These are phyloP conservation scores for Bombus polaris DNA, from an alignment of 1,140 invertebrate genomes.

Conservation along the genomic window DNA sequence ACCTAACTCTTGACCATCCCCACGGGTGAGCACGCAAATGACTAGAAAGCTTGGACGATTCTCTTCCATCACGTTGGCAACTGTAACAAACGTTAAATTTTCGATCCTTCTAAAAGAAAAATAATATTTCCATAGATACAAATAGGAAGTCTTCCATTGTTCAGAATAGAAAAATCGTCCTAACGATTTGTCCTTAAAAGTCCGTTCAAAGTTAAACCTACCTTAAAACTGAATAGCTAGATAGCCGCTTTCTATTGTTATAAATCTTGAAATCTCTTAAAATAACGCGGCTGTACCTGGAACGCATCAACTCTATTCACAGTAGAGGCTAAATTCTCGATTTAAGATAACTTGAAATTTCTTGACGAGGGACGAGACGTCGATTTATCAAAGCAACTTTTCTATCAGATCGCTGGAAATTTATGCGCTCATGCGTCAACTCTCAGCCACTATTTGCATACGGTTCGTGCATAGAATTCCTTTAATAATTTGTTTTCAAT, in stretches of 20 bases:
- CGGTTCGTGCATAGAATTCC: too few species aligned
- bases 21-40: conserved; percentile 45
- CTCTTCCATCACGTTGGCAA: neutral
- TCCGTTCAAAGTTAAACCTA: conserved; percentile 62
- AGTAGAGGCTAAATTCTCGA: conserved; percentile 59
- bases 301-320: neutral
- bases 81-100: neutral
- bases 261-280: conserved; percentile 75
- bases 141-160: conserved; percentile 55
- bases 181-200: conserved; percentile 52
- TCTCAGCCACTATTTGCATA: too few species aligned
- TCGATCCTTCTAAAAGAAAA: conserved; percentile 6
- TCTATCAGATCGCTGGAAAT: too few species aligned
- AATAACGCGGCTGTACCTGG: conserved; percentile 71
- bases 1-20: conserved; percentile 53
- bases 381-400: neutral
- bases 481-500: too few species aligned
- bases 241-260: conserved; percentile 53
- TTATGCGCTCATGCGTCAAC: too few species aligned
- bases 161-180: conserved; percentile 18
- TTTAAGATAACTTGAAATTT: conserved; percentile 54
- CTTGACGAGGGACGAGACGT: conserved; percentile 58
- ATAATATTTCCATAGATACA: conserved; percentile 61
- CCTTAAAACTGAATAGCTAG: neutral
- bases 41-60: conserved; percentile 22